phyloP scores from a whole-genome alignment of 2,888 invertebrate species.

The Pedicia rivosa region DNA sequence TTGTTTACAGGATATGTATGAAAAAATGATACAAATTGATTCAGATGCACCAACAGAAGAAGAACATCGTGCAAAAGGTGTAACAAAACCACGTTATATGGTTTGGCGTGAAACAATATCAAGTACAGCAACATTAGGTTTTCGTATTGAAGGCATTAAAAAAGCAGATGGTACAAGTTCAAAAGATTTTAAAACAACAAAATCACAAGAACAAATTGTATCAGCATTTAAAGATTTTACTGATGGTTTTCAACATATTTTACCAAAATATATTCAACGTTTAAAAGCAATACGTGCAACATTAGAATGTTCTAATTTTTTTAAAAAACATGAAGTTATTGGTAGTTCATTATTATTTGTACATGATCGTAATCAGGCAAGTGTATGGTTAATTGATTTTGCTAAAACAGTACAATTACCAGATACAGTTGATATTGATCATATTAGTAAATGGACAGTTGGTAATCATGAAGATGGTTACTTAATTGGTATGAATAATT shows the following conservation, averaged over 20 bases:
- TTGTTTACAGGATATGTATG: conserved; percentile 74
- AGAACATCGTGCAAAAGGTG: conserved; percentile 76
- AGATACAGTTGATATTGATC: conserved; percentile 53
- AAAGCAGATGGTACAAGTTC: conserved; percentile 80
- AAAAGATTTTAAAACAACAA: conserved; percentile 91
- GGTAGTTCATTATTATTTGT: conserved; percentile 91
- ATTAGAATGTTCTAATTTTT: conserved; percentile 75
- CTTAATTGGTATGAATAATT: conserved; percentile 77
- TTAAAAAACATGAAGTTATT: conserved; percentile 83
- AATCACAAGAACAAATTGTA: conserved; percentile 65
- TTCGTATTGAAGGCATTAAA: conserved; percentile 89
- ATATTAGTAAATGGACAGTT: conserved; percentile 75
- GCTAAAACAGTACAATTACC: conserved; percentile 84
- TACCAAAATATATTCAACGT: conserved; percentile 73
- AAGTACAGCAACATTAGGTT: conserved; percentile 90
- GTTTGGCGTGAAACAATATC: conserved; percentile 95
- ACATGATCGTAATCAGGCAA: conserved; percentile 75
- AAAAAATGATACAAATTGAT: conserved; percentile 93
- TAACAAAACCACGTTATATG: conserved; percentile 91
- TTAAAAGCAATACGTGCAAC: conserved; percentile 70
- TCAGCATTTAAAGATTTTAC: conserved; percentile 70
- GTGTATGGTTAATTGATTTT: conserved; percentile 96
- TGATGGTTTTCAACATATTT: conserved; percentile 44
- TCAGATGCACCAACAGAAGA: conserved; percentile 76
- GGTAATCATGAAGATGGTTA: conserved; percentile 96